Percentiles rank a stretch among this genome's conserved stretches.
Evolutionary conservation across 2,113 vertebrate species (phyloP).

Genomic region (Arvicanthis niloticus): DNA sequence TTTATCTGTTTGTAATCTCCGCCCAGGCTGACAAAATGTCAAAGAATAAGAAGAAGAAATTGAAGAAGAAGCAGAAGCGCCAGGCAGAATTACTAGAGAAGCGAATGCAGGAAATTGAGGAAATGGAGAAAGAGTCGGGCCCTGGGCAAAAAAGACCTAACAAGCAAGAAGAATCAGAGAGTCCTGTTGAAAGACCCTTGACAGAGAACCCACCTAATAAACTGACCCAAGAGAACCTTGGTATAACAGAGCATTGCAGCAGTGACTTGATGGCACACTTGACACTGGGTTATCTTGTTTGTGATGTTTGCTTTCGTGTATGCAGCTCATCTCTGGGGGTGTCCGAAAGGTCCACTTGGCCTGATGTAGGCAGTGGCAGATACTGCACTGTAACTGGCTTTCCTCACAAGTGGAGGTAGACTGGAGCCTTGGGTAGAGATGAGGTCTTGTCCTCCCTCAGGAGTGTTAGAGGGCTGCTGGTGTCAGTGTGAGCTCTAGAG

Average conservation of each 20-base stretch:
- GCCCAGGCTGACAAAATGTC: conserved; percentile 95
- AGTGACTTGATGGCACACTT: conserved; percentile 64
- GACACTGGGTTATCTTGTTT: conserved; percentile 69
- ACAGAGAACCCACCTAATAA: conserved; percentile 86
- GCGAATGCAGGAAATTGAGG: conserved; percentile 95
- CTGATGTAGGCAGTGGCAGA: conserved; percentile 51
- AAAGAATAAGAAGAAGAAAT: conserved; percentile 99
- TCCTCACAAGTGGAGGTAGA: conserved; percentile 52
- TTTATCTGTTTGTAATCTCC: conserved; percentile 81
- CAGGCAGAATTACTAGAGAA: conserved; percentile 97
- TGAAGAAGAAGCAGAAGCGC: conserved; percentile 99
- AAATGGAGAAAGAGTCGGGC: conserved; percentile 91
- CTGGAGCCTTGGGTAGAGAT: conserved; percentile 61
- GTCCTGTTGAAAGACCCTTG: conserved; percentile 85
- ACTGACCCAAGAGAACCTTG: conserved; percentile 85
- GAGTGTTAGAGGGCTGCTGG: conserved; percentile 49
- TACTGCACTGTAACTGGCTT: conserved; percentile 57
- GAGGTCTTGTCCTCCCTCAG: conserved; percentile 44
- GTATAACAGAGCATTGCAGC: conserved; percentile 82
- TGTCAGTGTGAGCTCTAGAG: conserved; percentile 51
- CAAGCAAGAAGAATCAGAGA: conserved; percentile 87
- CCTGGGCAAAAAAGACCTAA: conserved; percentile 90
- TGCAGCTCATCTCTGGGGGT: conserved; percentile 70
- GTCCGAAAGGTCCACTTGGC: conserved; percentile 39
- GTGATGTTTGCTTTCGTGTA: conserved; percentile 55